These are phyloP conservation scores for Liolophura sinensis DNA, from an alignment of 1,140 invertebrate species.

Conservation along the genomic window DNA sequence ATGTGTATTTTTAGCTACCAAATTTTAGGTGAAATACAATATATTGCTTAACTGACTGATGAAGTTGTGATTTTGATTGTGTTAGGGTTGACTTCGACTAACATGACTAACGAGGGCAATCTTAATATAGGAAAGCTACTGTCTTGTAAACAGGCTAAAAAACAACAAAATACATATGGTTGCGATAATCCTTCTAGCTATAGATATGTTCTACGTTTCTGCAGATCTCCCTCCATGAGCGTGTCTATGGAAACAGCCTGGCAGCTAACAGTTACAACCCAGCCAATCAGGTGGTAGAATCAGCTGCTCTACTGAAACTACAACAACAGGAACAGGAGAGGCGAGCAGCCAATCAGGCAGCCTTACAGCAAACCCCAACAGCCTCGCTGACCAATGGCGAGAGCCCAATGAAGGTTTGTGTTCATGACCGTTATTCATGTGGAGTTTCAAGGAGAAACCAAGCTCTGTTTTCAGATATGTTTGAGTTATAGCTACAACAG, in stretches of 20 bases:
- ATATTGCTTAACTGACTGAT: no score
- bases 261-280: constrained; percentile 55
- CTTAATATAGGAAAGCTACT: no score
- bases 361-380: constrained; percentile 2
- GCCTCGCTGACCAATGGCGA: constrained; percentile 29
- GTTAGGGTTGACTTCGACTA: no score
- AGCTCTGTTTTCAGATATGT: no score
- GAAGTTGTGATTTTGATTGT: no score
- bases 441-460: no score
- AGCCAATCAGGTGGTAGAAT: constrained; percentile 75
- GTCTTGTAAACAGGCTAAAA: no score
- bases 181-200: neutral
- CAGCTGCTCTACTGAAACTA: constrained; percentile 74
- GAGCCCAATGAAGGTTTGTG: constrained; percentile 43
- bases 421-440: neutral
- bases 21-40: no score
- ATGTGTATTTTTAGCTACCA: no score
- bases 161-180: no score
- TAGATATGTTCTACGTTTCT: constrained; percentile 32
- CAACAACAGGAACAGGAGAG: constrained; percentile 36
- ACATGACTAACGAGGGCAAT: no score
- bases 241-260: constrained; percentile 82
- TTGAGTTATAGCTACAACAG: no score
- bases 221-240: constrained; percentile 78
- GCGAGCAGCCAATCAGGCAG: constrained; percentile 11